These are phyloP conservation scores for Liparis tanakae DNA, from an alignment of 2,797 vertebrate genomes.

Conservation along the genomic window DNA sequence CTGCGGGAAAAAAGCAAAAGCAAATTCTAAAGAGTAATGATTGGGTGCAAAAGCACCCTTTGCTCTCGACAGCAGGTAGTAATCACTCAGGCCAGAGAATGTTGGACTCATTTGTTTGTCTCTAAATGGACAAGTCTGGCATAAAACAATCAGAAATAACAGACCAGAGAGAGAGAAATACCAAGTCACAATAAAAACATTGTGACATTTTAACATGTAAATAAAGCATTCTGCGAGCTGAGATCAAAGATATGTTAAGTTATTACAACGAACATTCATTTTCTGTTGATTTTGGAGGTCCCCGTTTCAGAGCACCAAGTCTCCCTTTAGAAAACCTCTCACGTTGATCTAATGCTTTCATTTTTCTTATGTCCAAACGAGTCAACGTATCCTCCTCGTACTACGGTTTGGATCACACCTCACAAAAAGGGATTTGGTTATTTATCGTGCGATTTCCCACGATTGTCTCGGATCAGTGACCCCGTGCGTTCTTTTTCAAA, in stretches of 20 bases:
- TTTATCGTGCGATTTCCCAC: no score
- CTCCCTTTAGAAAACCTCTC: background rate
- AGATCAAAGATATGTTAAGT: background rate
- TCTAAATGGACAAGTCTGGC: slow-evolving; percentile 10
- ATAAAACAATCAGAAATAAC: background rate
- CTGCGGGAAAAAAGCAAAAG: background rate
- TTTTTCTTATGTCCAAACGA: background rate
- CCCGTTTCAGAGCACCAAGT: background rate
- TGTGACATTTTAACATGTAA: background rate
- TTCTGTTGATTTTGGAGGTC: background rate
- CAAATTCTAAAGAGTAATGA: background rate
- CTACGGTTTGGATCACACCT: background rate
- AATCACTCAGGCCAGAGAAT: slow-evolving; percentile 18
- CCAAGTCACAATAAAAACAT: background rate
- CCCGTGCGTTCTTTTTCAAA: no score
- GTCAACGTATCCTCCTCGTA: background rate
- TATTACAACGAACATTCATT: background rate
- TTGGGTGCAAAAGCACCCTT: slow-evolving; percentile 8
- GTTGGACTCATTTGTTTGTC: background rate
- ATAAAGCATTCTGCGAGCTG: background rate
- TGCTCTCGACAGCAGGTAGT: slow-evolving; percentile 21
- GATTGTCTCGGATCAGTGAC: no score
- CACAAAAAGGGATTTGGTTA: no score
- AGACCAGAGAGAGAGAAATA: background rate
- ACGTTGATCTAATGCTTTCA: background rate